Percentiles rank a stretch among this genome's conserved stretches.
Conservation (phyloP, 2,888 invertebrate genomes). For the Stenolophus ochropezus region DNA sequence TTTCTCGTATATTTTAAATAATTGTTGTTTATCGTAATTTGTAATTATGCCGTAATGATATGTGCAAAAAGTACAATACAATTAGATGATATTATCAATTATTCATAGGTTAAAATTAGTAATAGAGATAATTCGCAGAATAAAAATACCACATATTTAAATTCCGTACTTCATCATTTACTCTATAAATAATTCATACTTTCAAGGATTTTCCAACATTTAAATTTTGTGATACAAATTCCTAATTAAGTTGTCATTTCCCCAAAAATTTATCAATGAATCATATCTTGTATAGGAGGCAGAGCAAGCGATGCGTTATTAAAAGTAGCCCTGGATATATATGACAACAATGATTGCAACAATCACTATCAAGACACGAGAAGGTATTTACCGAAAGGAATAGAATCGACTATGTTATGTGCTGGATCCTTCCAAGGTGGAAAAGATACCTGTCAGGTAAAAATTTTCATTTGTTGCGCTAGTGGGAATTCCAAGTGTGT, state of each 20-base stretch:
- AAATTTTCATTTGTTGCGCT: not conserved
- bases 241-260: not conserved
- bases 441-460: slow-evolving; percentile 70
- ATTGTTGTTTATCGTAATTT: no score
- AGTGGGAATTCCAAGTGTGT: not conserved
- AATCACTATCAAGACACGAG: slow-evolving; percentile 66
- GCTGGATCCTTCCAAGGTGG: slow-evolving; percentile 72
- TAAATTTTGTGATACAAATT: slow-evolving; percentile 1
- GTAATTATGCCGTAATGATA: not conserved
- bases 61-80: not conserved
- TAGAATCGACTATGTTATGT: slow-evolving; percentile 72
- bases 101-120: slow-evolving; percentile 1
- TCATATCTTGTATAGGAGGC: slow-evolving; percentile 62
- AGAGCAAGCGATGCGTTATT: slow-evolving; percentile 70
- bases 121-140: slow-evolving; percentile 2
- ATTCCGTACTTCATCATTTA: not conserved
- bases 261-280: not conserved
- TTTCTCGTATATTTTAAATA: no score
- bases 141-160: not conserved
- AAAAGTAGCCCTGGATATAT: slow-evolving; percentile 72
- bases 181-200: slow-evolving; percentile 5
- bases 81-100: not conserved
- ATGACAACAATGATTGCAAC: slow-evolving; percentile 69
- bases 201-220: slow-evolving; percentile 22
- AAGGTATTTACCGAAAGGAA: slow-evolving; percentile 66